Conservation (phyloP, 64 coral and sea anemone species). For the Stichodactyla helianthus region DNA sequence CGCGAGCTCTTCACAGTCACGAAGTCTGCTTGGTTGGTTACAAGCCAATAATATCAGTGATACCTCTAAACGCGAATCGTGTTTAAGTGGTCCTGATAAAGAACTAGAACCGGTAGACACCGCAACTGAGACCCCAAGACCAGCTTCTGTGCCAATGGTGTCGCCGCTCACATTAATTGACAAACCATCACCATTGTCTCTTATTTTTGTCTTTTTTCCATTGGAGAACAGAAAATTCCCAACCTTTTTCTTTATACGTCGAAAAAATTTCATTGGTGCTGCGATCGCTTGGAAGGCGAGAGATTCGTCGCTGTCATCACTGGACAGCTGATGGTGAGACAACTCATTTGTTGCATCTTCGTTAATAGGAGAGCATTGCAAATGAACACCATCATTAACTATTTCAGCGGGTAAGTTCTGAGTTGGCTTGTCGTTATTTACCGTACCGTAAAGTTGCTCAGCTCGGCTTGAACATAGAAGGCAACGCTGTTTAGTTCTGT, state of each 20-base stretch:
- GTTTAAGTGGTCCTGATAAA: not conserved
- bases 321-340: not conserved
- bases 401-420: not conserved
- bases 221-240: not conserved
- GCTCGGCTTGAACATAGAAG: not conserved
- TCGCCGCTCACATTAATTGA: not conserved
- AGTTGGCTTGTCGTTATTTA: not conserved
- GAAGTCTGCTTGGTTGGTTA: too few relatives aligned
- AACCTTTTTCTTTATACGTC: constrained; percentile 10
- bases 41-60: too few relatives aligned
- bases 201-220: not conserved
- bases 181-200: not conserved
- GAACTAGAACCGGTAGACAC: not conserved
- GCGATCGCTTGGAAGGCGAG: not conserved
- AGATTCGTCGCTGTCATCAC: constrained; percentile 2
- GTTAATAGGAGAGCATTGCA: not conserved
- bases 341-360: not conserved
- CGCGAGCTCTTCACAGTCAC: too few relatives aligned
- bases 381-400: not conserved
- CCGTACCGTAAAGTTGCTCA: not conserved
- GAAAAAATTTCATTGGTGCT: constrained; percentile 15
- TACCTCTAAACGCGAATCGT: not conserved
- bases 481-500: not conserved
- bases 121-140: not conserved
- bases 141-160: not conserved